A percentile compares a stretch with the other conserved stretches of the same genome.
These are phyloP conservation scores for Erebia epiphron DNA, from an alignment of 2,888 invertebrate species.

Conservation along the genomic window DNA sequence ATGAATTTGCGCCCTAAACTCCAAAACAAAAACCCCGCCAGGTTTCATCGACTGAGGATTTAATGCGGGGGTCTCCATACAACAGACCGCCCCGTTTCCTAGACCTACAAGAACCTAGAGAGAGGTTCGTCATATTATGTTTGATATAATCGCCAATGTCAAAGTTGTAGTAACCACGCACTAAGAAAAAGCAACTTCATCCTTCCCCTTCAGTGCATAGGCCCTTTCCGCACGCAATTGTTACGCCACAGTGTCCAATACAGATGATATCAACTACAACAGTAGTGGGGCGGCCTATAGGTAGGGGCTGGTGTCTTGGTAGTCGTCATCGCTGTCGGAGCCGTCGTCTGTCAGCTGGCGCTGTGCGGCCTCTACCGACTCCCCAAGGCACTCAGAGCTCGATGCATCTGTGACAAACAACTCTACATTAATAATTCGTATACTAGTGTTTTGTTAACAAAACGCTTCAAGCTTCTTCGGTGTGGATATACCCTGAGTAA, in stretches of 20 bases:
- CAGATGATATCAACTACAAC: slow-evolving; percentile 5
- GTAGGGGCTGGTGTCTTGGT: slow-evolving; percentile 76
- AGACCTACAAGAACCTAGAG: too few species aligned
- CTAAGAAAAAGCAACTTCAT: not conserved
- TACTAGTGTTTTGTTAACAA: too few species aligned
- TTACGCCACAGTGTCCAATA: slow-evolving; percentile 21
- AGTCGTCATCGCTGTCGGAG: slow-evolving; percentile 75
- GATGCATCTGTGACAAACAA: slow-evolving; percentile 66
- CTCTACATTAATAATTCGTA: not conserved
- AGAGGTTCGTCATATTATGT: too few species aligned
- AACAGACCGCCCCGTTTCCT: too few species aligned
- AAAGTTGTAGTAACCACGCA: too few species aligned
- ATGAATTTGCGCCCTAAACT: too few species aligned
- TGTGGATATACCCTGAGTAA: too few species aligned
- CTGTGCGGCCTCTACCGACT: slow-evolving; percentile 66
- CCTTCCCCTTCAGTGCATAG: not conserved
- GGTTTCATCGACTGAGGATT: too few species aligned
- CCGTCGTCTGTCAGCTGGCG: slow-evolving; percentile 80
- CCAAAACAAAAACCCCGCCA: too few species aligned
- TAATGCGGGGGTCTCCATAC: too few species aligned
- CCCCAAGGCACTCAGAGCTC: slow-evolving; percentile 69
- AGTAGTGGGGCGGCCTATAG: slow-evolving; percentile 51
- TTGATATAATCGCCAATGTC: too few species aligned
- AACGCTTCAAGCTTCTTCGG: too few species aligned
- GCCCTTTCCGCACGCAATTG: slow-evolving; percentile 2